A percentile compares a stretch with the other conserved stretches of the same genome.
These are phyloP conservation scores for Aphelocoma coerulescens DNA, from an alignment of 2,113 vertebrate genomes.

Conservation along the genomic window DNA sequence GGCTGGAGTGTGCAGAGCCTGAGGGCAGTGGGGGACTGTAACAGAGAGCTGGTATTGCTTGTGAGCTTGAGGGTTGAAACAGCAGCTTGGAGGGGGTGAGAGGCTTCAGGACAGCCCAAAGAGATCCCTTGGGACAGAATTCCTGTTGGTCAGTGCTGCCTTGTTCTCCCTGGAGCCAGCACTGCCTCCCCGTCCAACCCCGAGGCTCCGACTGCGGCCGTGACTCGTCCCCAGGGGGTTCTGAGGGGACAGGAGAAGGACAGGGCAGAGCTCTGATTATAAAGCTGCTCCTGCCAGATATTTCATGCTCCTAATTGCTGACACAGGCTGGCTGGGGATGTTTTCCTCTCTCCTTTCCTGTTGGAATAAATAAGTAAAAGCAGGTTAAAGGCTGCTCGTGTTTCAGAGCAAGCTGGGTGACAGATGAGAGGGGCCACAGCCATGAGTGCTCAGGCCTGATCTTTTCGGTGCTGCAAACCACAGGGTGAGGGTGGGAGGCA, in stretches of 20 bases:
- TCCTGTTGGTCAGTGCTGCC: neutral
- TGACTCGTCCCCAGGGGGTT: neutral
- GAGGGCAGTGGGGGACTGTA: neutral
- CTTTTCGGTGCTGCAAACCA: neutral
- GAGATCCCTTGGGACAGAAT: neutral
- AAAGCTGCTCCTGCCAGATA: neutral
- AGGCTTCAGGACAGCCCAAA: neutral
- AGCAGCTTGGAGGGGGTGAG: neutral
- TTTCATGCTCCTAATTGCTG: slow-evolving; percentile 32
- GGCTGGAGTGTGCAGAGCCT: neutral
- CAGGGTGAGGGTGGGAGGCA: neutral
- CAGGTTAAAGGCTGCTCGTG: neutral
- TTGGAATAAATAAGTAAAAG: neutral
- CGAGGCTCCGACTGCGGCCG: fast-evolving
- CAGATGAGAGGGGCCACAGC: neutral
- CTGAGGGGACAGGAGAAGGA: neutral
- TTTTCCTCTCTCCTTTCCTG: neutral
- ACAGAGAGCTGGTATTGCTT: neutral
- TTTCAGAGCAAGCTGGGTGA: neutral
- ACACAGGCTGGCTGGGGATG: neutral
- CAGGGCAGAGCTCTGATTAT: neutral
- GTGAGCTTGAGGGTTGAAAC: no score
- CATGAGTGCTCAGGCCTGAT: neutral
- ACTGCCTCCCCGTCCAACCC: fast-evolving
- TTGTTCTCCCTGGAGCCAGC: neutral